Evolutionary conservation across 2,888 invertebrate species (phyloP).

Genomic region (Acrobasis repandana): DNA sequence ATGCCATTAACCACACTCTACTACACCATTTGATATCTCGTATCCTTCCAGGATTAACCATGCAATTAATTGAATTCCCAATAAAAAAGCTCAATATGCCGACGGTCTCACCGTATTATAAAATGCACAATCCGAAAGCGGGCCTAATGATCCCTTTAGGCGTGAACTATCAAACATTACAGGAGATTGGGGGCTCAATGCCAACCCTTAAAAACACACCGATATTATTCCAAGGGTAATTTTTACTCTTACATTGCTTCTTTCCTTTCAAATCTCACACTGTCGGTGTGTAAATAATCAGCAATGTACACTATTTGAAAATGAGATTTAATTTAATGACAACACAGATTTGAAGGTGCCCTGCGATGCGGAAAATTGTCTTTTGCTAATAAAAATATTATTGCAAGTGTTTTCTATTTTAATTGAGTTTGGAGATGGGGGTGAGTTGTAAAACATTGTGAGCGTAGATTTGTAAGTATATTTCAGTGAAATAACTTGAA

Average conservation of each 20-base stretch:
- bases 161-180: slow-evolving; percentile 54
- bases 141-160: slow-evolving; percentile 59
- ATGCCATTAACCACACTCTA: neutral
- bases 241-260: slow-evolving; percentile 41
- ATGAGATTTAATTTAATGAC: slow-evolving; percentile 38
- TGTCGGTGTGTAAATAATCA: slow-evolving; percentile 32
- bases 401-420: slow-evolving; percentile 42
- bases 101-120: slow-evolving; percentile 44
- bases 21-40: neutral
- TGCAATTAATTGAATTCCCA: neutral
- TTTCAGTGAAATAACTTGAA: too few relatives aligned
- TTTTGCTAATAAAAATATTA: slow-evolving; percentile 48
- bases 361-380: slow-evolving; percentile 58
- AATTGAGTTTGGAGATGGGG: slow-evolving; percentile 36
- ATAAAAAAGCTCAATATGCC: slow-evolving; percentile 9
- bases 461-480: neutral
- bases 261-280: slow-evolving; percentile 27
- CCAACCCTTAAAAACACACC: slow-evolving; percentile 30
- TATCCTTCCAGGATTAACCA: neutral
- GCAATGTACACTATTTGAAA: slow-evolving; percentile 35
- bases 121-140: slow-evolving; percentile 61
- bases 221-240: slow-evolving; percentile 25
- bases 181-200: slow-evolving; percentile 55
- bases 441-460: neutral
- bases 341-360: slow-evolving; percentile 35